These are phyloP conservation scores for Syngnathus floridae DNA, from an alignment of 2,113 vertebrate genomes.

Conservation along the genomic window DNA sequence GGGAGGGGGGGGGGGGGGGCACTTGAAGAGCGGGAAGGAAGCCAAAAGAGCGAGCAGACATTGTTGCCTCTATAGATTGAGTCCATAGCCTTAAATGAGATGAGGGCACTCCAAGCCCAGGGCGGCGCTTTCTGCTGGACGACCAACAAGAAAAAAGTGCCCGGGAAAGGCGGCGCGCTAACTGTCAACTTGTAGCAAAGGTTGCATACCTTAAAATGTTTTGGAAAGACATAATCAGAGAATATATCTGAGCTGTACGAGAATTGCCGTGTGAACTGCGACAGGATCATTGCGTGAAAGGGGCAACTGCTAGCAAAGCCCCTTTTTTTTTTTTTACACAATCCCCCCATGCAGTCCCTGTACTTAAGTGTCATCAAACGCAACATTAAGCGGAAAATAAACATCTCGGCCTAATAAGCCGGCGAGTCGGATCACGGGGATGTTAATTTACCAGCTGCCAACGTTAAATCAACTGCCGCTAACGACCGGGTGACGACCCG, in stretches of 20 bases:
- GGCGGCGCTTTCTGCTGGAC: conserved; percentile 50
- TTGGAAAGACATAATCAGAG: background rate
- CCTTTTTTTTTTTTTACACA: background rate
- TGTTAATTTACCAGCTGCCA: conserved; percentile 95
- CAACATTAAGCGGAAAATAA: conserved; percentile 97
- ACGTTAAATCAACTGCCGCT: conserved; percentile 93
- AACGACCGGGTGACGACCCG: conserved; percentile 98
- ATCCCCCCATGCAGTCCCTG: conserved; percentile 72
- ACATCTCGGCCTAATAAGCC: conserved; percentile 98
- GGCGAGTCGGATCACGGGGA: conserved; percentile 98
- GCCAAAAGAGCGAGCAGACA: conserved; percentile 69
- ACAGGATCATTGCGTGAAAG: background rate
- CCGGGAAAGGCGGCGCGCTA: background rate
- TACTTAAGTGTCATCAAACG: conserved; percentile 98
- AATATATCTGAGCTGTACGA: background rate
- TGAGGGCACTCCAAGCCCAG: conserved; percentile 73
- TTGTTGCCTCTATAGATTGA: conserved; percentile 77
- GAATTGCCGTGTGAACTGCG: background rate
- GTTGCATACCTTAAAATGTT: background rate
- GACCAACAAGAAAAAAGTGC: conserved; percentile 26
- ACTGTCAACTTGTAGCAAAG: background rate
- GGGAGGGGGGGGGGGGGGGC: conserved; percentile 59
- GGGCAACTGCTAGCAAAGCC: background rate
- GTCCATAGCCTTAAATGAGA: conserved; percentile 76
- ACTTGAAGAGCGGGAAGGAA: conserved; percentile 57